A percentile compares a stretch with the other conserved stretches of the same genome.
These are phyloP conservation scores for Ashinkailepas kermadecensis DNA, from an alignment of 2,888 invertebrate species.

Conservation along the genomic window DNA sequence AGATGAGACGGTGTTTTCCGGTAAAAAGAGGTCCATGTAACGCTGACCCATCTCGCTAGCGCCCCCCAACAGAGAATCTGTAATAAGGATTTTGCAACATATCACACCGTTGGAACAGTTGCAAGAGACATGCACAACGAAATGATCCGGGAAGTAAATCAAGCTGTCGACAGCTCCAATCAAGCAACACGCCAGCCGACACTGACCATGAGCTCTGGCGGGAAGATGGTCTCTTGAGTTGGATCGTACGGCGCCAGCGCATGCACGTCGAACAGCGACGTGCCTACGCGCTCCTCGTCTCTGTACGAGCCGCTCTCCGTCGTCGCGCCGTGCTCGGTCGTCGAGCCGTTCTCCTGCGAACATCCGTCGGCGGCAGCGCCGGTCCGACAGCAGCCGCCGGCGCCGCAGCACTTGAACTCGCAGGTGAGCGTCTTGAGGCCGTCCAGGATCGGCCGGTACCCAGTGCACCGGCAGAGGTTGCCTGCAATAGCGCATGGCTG, in stretches of 20 bases:
- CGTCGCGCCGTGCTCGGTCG: background rate
- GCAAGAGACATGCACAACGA: too few relatives aligned
- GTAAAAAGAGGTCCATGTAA: too few relatives aligned
- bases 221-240: constrained; percentile 84
- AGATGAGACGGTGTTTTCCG: too few relatives aligned
- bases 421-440: constrained; percentile 67
- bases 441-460: constrained; percentile 87
- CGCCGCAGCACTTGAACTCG: constrained; percentile 24
- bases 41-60: too few relatives aligned
- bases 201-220: constrained; percentile 60
- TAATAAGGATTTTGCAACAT: too few relatives aligned
- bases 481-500: constrained; percentile 41
- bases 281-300: background rate
- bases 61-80: too few relatives aligned
- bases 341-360: background rate
- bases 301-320: background rate
- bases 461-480: constrained; percentile 85
- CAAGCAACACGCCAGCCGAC: too few relatives aligned
- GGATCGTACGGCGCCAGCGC: constrained; percentile 66
- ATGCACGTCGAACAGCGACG: constrained; percentile 49
- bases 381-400: background rate
- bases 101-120: too few relatives aligned
- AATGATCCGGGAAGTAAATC: too few relatives aligned
- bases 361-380: background rate
- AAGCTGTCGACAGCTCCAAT: too few relatives aligned